Evolutionary conservation across 1,140 invertebrate genomes (phyloP).

Genomic region (Penaeus japonicus): DNA sequence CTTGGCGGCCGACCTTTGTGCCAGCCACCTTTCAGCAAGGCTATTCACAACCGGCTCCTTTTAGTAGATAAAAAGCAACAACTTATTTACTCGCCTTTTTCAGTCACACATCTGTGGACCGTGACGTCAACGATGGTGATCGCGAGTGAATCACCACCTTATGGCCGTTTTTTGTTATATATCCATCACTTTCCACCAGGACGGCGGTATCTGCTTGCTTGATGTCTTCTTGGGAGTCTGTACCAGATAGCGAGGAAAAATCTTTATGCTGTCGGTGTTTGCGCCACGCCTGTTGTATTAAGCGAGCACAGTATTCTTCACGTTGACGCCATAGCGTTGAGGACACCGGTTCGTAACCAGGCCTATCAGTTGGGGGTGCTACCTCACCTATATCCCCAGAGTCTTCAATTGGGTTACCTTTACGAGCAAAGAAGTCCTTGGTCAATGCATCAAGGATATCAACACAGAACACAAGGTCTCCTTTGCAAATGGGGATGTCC

Average conservation of each 20-base stretch:
- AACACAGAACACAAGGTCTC: slow-evolving; percentile 95
- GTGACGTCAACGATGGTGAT: slow-evolving; percentile 81
- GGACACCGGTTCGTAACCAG: slow-evolving; percentile 90
- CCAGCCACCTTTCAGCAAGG: background rate
- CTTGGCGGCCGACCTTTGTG: background rate
- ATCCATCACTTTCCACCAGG: slow-evolving; percentile 81
- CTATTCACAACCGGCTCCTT: slow-evolving; percentile 11
- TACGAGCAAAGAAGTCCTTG: slow-evolving; percentile 91
- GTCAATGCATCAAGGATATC: slow-evolving; percentile 94
- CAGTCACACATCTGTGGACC: slow-evolving; percentile 81
- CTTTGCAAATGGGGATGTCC: slow-evolving; percentile 98
- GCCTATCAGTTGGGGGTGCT: slow-evolving; percentile 76
- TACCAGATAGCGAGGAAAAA: slow-evolving; percentile 62
- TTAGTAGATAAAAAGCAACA: slow-evolving; percentile 32
- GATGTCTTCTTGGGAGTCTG: slow-evolving; percentile 61
- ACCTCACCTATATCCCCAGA: slow-evolving; percentile 88
- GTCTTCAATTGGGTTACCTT: slow-evolving; percentile 78
- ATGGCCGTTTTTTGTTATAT: slow-evolving; percentile 82
- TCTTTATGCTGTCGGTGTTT: slow-evolving; percentile 59
- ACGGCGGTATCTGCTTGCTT: slow-evolving; percentile 76
- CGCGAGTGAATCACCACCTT: slow-evolving; percentile 87
- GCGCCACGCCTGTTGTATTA: slow-evolving; percentile 92
- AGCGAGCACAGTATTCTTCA: slow-evolving; percentile 92
- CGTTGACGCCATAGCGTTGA: slow-evolving; percentile 93
- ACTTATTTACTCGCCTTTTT: slow-evolving; percentile 61